Conservation (phyloP, 2,113 vertebrate species). For the Clupea harengus region DNA sequence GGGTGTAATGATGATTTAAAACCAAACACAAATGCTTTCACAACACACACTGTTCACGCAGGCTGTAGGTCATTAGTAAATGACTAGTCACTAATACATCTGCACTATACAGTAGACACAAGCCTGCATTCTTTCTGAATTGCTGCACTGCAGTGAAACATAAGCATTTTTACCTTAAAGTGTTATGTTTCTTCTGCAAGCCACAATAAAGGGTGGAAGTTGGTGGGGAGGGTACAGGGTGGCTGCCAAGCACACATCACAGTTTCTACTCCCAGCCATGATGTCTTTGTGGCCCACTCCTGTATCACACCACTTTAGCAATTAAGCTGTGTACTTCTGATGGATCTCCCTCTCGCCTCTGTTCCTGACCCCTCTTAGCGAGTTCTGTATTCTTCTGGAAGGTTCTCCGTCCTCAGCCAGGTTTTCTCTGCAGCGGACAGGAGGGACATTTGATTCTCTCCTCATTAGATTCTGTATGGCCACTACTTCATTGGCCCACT, state of each 20-base stretch:
- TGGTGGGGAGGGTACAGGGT: not conserved
- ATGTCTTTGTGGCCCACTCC: not conserved
- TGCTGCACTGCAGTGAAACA: conserved; percentile 11
- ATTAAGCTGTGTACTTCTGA: not conserved
- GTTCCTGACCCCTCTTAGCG: conserved; percentile 14
- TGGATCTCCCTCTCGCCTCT: conserved; percentile 33
- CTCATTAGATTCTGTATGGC: not conserved
- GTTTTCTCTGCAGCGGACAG: not conserved
- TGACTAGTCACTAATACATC: not conserved
- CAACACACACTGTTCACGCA: not conserved
- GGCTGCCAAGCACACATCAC: not conserved
- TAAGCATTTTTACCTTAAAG: not conserved
- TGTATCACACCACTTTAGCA: conserved; percentile 15
- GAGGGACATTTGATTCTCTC: not conserved
- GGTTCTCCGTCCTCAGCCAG: not conserved
- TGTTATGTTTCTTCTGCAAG: not conserved
- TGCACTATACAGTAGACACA: too few species aligned
- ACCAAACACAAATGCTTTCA: not conserved
- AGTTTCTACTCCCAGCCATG: not conserved
- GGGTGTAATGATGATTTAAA: not conserved
- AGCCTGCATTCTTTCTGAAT: not conserved
- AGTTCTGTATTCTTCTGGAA: conserved; percentile 12
- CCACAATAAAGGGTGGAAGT: not conserved
- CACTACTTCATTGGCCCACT: not conserved
- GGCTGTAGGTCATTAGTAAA: not conserved